Percentiles rank a stretch among this genome's conserved stretches.
phyloP scores from a whole-genome alignment of 2,888 invertebrate genomes.

The Ophraella communa region DNA sequence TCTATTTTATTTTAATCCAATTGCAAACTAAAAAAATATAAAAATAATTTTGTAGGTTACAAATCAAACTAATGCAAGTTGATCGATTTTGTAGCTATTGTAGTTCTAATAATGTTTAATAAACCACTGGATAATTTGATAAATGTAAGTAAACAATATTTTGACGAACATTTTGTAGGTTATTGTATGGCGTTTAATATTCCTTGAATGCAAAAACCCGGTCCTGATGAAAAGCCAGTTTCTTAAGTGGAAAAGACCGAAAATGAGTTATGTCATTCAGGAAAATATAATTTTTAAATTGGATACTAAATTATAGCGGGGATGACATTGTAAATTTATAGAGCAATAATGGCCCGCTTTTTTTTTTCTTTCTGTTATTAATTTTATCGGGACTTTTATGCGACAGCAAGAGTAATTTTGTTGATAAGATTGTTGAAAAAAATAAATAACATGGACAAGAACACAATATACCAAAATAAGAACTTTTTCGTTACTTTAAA shows the following conservation, averaged over 20 bases:
- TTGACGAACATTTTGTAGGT: too few relatives aligned
- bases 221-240: slow-evolving; percentile 24
- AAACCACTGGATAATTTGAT: too few relatives aligned
- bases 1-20: too few relatives aligned
- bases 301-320: slow-evolving; percentile 35
- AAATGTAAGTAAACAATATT: too few relatives aligned
- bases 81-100: too few relatives aligned
- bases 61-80: too few relatives aligned
- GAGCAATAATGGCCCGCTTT: slow-evolving; percentile 29
- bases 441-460: too few relatives aligned
- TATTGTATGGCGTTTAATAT: neutral
- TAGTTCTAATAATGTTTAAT: too few relatives aligned
- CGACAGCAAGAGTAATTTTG: slow-evolving; percentile 3
- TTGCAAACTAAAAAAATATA: too few relatives aligned
- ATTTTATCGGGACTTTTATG: slow-evolving; percentile 17
- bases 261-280: slow-evolving; percentile 41
- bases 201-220: neutral
- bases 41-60: too few relatives aligned
- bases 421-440: slow-evolving; percentile 6
- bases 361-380: slow-evolving; percentile 20
- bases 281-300: slow-evolving; percentile 43
- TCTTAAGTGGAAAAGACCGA: slow-evolving; percentile 30
- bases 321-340: slow-evolving; percentile 35
- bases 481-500: too few relatives aligned
- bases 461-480: too few relatives aligned